A percentile compares a stretch with the other conserved stretches of the same genome.
Conservation (phyloP, 2,113 vertebrate species). For the Connochaetes taurinus region DNA sequence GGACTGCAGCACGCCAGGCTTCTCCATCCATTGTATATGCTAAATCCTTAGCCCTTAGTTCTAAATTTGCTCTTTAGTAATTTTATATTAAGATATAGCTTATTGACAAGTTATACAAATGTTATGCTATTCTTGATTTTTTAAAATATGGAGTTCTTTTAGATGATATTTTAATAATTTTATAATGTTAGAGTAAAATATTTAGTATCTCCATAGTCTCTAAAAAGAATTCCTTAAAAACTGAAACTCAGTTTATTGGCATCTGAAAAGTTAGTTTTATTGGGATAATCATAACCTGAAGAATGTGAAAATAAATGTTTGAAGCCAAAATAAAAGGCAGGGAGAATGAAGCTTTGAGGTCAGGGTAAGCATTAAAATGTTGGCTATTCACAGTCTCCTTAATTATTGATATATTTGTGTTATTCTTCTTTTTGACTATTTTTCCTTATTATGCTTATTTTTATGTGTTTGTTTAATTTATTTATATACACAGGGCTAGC, state of each 20-base stretch:
- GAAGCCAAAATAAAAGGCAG: background rate
- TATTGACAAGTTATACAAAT: background rate
- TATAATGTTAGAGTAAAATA: background rate
- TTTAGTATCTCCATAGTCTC: background rate
- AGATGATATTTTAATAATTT: background rate
- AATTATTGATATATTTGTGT: background rate
- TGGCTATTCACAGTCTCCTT: background rate
- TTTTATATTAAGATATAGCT: background rate
- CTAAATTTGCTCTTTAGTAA: background rate
- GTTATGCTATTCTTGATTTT: background rate
- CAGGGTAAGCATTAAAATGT: background rate
- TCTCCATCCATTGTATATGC: background rate
- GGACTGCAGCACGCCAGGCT: background rate
- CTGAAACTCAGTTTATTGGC: background rate
- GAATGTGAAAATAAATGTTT: background rate
- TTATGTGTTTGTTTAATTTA: background rate
- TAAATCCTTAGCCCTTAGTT: background rate
- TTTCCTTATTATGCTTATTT: background rate
- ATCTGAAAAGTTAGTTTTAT: background rate
- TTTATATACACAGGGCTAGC: background rate
- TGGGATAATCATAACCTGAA: background rate
- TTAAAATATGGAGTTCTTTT: background rate
- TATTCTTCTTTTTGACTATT: background rate
- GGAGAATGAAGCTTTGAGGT: background rate
- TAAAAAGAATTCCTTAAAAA: background rate